Evolutionary conservation across 2,888 invertebrate genomes (phyloP), one percentile per base, ranked within the genome.

Genomic region (Caenorhabditis angaria): DNA sequence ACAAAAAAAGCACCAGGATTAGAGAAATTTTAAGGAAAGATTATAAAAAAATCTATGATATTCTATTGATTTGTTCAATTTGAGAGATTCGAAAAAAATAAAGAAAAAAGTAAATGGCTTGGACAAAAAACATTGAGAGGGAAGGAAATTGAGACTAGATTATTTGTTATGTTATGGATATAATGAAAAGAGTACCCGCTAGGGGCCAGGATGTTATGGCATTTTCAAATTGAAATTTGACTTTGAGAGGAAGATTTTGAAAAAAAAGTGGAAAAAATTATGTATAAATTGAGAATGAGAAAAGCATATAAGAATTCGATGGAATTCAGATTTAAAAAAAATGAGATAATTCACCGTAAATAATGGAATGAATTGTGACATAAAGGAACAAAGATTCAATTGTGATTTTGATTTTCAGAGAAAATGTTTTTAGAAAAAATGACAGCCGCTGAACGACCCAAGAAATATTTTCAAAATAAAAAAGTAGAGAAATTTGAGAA

Each of bases 321-420:
- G 53, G 25, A 67, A 58, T 58, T 41, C 47, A 62, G 51, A 62
- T 51, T 41, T 20, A 48, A 41, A 41, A 54, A 22, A 35, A 28
- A 57, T 20, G 35, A 22, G 22, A 20, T 10, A 58, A 48, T 70
- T 70, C 70, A 70, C 70, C 70, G 70, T 70, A 70, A 57, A 65
- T 65, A 65, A 61, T 65, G 70, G 70, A 70, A 70, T 70, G 70
- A 65, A 65, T 65, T 65, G 61, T 27, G 27, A 63, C 53, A 63
- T 55, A 70, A 59, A 70, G n/a, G 55, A 65, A 60, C 50, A 62
- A 48, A 60, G 56, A 70, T 10, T 14, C 35, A 35, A 6, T 14
- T 14, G 18, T 14, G 18, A 54, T 14, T 12, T 14, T 27, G 10
- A 24, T 3, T 54, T 54, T 27, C 27, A 54, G 27, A 27, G 5